A percentile compares a stretch with the other conserved stretches of the same genome.
Conservation (phyloP, 2,113 vertebrate species). For the Piaya cayana region DNA sequence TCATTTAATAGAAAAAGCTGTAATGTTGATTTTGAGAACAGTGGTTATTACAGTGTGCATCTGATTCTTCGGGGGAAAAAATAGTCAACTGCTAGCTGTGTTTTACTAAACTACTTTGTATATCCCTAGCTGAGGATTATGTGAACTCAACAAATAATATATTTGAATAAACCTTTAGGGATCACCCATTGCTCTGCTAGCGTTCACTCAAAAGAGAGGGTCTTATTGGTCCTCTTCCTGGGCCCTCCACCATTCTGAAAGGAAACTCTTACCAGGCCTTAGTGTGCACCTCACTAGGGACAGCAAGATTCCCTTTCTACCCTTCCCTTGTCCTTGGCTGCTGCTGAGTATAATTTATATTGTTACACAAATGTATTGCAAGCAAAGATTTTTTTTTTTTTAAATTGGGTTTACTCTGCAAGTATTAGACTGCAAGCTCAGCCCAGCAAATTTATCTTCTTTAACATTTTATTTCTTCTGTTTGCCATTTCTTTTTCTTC, state of each 20-base stretch:
- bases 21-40: background rate
- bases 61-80: background rate
- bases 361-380: background rate
- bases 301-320: background rate
- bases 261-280: background rate
- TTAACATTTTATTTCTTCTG: slow-evolving; percentile 52
- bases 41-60: background rate
- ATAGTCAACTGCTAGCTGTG: background rate
- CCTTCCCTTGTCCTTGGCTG: background rate
- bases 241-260: background rate
- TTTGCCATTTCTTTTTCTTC: slow-evolving; percentile 6
- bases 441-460: slow-evolving; percentile 4
- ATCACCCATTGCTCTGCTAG: background rate
- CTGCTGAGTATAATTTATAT: background rate
- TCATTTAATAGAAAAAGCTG: background rate
- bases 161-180: background rate
- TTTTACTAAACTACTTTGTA: background rate
- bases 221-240: background rate
- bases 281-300: background rate
- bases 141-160: background rate
- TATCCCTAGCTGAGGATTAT: background rate
- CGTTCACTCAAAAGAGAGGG: background rate
- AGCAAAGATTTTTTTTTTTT: background rate
- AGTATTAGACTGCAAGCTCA: slow-evolving; percentile 19
- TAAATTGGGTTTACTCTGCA: background rate